Evolutionary conservation across 2,797 vertebrate species (phyloP).

Genomic region (Clarias laeviceps): DNA sequence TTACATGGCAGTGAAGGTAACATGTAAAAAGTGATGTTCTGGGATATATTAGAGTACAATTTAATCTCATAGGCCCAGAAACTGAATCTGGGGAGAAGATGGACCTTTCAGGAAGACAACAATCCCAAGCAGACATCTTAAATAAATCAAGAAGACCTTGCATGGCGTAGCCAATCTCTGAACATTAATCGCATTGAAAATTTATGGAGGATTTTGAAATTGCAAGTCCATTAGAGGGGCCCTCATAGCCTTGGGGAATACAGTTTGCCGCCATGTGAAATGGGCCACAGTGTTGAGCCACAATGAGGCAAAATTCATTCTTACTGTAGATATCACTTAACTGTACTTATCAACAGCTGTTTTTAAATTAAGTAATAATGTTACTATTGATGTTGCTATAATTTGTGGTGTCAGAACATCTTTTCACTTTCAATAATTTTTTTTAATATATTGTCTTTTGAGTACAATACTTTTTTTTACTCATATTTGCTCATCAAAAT

Average conservation of each 20-base stretch:
- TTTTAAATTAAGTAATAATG: not conserved
- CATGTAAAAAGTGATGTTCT: not conserved
- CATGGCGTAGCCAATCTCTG: not conserved
- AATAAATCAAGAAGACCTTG: slow-evolving; percentile 5
- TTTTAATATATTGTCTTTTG: not conserved
- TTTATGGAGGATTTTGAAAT: slow-evolving; percentile 15
- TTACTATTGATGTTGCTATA: not conserved
- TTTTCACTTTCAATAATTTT: not conserved
- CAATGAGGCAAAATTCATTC: not conserved
- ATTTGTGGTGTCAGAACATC: not conserved
- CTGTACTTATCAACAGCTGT: not conserved
- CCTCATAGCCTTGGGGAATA: not conserved
- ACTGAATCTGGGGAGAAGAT: slow-evolving; percentile 6
- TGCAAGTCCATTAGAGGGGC: not conserved
- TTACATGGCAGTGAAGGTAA: not conserved
- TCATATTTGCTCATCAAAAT: not conserved
- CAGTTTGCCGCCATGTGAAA: not conserved
- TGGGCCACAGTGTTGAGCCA: not conserved
- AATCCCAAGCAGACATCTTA: not conserved
- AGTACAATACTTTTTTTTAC: not conserved
- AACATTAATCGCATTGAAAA: slow-evolving; percentile 1
- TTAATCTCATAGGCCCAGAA: not conserved
- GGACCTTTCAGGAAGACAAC: not conserved
- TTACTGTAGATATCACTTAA: not conserved
- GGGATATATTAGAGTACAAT: not conserved